Base-by-base conservation (phyloP, 2,888 invertebrate genomes). In the Griposia aprilina region DNA sequence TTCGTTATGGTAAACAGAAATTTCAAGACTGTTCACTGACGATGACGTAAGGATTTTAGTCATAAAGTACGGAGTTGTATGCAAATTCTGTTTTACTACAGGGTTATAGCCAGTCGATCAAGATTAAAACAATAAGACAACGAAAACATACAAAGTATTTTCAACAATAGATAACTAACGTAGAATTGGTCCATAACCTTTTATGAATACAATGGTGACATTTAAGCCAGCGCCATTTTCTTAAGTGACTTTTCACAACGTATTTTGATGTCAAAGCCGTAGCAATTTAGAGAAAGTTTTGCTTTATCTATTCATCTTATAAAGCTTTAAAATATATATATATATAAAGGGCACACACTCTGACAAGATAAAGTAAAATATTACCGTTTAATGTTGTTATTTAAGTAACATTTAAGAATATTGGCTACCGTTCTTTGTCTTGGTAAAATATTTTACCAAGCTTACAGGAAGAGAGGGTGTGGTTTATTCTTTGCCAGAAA, bases 21-120 rank as follows among this genome's bases (percentile, higher is more conserved):
- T 65, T 52, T 52, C n/a, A 75, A 57, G 36, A 48, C 36, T 75
- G 68, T 45, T 50, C 57, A 52, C 0, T 26, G 30, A 36, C 62
- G 30, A 0, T 63, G 62, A 68, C 68, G 50, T 50, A 67, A 81
- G 5, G 7, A 17, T 50, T 67, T 68, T n/a, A 60, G 26, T 67
- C 73, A 81, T 74, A 67, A 80, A 79, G 17, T 59, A 52, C 45
- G 1, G 15, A 62, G n/a, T 68, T 36, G n/a, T 57, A 80, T 63
- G 62, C 41, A 17, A 80, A 81, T 81, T 63, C 17, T 20, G 50
- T 50, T 74, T 67, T n/a, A 52, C 30, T 80, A 65, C 2, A 65
- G 4, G 6, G 10, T 30, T 60, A 65, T 36, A 68, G 23, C 17
- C 10, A 30, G 7, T 65, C 50, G 63, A 75, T 69, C 63, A 75